These are phyloP conservation scores for Ostrea edulis DNA, from an alignment of 1,140 invertebrate genomes.

Conservation along the genomic window DNA sequence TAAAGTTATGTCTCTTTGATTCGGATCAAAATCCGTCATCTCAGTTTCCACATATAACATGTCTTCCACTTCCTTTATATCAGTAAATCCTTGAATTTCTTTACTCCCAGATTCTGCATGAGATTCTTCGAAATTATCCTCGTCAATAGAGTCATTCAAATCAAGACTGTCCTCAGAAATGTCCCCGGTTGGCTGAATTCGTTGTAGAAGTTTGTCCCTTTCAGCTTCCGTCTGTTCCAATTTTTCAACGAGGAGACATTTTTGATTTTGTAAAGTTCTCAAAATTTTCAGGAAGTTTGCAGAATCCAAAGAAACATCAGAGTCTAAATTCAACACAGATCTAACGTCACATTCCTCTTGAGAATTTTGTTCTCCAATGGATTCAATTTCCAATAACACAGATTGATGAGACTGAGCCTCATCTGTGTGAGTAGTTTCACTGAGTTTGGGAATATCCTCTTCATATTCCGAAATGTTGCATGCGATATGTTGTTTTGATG, in stretches of 20 bases:
- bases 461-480: neutral
- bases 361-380: neutral
- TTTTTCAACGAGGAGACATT: neutral
- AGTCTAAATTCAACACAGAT: constrained; percentile 12
- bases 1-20: neutral
- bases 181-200: neutral
- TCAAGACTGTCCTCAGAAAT: constrained; percentile 16
- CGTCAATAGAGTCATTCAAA: constrained; percentile 1
- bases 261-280: constrained; percentile 9
- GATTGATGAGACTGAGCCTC: neutral
- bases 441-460: neutral
- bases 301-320: neutral
- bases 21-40: neutral
- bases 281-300: neutral
- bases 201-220: neutral
- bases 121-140: neutral
- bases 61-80: neutral
- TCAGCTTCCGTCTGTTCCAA: neutral
- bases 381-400: neutral
- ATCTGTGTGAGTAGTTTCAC: neutral
- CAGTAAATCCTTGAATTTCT: neutral
- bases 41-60: neutral
- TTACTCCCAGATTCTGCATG: neutral
- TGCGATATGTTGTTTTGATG: neutral
- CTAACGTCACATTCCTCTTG: neutral